Conservation (phyloP, 2,888 invertebrate genomes). For the Tuta absoluta region DNA sequence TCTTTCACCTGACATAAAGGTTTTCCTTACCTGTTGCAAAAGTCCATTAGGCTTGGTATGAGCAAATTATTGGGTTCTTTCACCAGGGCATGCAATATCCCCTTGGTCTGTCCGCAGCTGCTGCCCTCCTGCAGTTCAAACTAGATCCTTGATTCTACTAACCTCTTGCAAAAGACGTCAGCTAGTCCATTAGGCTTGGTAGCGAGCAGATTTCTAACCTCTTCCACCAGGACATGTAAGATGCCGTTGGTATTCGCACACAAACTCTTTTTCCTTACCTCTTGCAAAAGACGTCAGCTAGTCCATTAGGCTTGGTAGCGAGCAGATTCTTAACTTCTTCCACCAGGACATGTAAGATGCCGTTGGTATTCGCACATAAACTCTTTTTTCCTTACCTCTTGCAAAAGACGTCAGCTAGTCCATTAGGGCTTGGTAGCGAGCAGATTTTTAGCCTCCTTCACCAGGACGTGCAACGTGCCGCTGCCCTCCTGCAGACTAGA, state of each 20-base stretch:
- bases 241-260: no score
- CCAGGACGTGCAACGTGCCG: constrained; percentile 90
- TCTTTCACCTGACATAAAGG: constrained; percentile 94
- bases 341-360: constrained; percentile 93
- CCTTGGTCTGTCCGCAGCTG: constrained; percentile 76
- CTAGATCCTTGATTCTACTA: constrained; percentile 82
- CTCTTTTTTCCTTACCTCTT: constrained; percentile 91
- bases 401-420: constrained; percentile 96
- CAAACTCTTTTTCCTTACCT: constrained; percentile 82
- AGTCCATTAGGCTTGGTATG: constrained; percentile 91
- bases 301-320: constrained; percentile 91
- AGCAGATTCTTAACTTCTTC: constrained; percentile 96
- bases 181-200: constrained; percentile 94
- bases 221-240: constrained; percentile 95
- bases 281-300: constrained; percentile 97
- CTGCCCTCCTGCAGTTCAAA: constrained; percentile 88
- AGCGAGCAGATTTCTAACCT: constrained; percentile 94
- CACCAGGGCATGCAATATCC: constrained; percentile 93
- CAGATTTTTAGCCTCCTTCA: constrained; percentile 96
- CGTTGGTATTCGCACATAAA: constrained; percentile 78
- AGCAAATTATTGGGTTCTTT: constrained; percentile 96
- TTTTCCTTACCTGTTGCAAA: constrained; percentile 91
- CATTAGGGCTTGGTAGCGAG: constrained; percentile 92
- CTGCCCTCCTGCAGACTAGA: constrained; percentile 88
- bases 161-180: constrained; percentile 98